Evolutionary conservation across 2,888 invertebrate species (phyloP).

Genomic region (Ecdyonurus torrentis): DNA sequence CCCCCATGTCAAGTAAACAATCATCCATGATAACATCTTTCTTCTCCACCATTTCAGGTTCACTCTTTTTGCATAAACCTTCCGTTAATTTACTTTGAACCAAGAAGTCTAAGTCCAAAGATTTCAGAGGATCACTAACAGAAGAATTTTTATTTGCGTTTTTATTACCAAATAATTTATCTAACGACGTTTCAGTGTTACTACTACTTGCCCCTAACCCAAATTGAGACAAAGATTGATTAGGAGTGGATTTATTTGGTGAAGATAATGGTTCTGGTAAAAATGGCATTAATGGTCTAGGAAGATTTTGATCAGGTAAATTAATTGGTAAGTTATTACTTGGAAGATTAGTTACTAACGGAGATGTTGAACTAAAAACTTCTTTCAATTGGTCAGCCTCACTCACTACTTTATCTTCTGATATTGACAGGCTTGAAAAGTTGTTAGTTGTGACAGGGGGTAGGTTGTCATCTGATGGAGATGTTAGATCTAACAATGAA

Average conservation of each 20-base stretch:
- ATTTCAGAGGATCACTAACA: background rate
- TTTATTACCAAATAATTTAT: background rate
- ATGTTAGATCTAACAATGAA: slow-evolving; percentile 31
- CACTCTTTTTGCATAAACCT: background rate
- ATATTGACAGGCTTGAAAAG: background rate
- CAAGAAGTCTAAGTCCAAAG: background rate
- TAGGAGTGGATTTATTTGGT: background rate
- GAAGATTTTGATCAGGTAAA: background rate
- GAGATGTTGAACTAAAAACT: slow-evolving; percentile 29
- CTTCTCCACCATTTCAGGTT: background rate
- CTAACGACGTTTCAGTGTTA: background rate
- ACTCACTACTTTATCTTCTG: slow-evolving; percentile 12
- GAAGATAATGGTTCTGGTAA: background rate
- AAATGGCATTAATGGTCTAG: background rate
- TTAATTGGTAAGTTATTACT: too few species aligned
- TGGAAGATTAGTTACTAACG: background rate
- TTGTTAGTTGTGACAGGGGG: slow-evolving; percentile 11
- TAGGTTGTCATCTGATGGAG: slow-evolving; percentile 22
- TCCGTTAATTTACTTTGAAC: background rate
- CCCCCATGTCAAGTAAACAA: background rate
- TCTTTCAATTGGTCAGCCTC: slow-evolving; percentile 33
- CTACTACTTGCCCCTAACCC: background rate
- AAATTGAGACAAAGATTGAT: background rate
- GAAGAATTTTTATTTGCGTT: background rate
- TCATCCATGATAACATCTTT: background rate